These are phyloP conservation scores for Potorous gilbertii DNA, from an alignment of 2,797 vertebrate genomes.

Conservation along the genomic window DNA sequence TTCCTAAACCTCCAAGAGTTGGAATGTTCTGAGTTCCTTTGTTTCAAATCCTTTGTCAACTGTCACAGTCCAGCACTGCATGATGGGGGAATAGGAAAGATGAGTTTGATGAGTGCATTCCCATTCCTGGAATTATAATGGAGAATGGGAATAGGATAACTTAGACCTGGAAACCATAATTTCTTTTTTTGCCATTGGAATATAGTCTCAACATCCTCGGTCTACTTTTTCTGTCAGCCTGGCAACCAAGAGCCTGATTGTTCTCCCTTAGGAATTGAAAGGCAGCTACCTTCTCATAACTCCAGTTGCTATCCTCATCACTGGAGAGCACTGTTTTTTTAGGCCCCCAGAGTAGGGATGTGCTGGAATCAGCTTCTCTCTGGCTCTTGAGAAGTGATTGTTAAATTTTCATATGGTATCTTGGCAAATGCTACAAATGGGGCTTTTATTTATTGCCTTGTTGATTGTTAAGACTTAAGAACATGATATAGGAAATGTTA, in stretches of 20 bases:
- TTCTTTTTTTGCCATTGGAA: neutral
- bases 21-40: neutral
- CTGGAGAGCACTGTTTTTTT: neutral
- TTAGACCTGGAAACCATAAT: neutral
- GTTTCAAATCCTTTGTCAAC: neutral
- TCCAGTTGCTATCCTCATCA: neutral
- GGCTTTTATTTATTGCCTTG: neutral
- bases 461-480: neutral
- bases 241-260: neutral
- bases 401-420: neutral
- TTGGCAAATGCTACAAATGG: neutral
- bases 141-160: neutral
- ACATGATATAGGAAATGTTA: neutral
- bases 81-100: neutral
- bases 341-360: no score
- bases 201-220: neutral
- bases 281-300: neutral
- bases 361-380: no score
- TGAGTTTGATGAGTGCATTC: neutral
- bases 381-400: neutral
- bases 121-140: neutral
- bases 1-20: neutral
- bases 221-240: neutral
- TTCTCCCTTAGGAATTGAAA: neutral
- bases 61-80: neutral